Conservation (phyloP, 2,113 vertebrate species). For the Chaetops frenatus region DNA sequence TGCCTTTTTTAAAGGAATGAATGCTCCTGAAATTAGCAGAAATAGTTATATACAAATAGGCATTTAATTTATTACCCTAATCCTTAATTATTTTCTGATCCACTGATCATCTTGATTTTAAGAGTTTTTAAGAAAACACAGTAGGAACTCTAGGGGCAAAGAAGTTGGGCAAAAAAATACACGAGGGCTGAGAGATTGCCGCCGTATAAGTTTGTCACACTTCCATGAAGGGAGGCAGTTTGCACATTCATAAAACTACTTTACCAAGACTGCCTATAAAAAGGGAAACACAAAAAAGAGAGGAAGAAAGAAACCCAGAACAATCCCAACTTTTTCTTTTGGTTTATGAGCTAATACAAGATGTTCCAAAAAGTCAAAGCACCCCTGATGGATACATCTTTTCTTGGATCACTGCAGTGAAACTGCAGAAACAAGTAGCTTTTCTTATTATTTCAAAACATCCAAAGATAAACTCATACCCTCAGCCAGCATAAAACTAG, state of each 20-base stretch:
- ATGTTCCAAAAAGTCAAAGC: neutral
- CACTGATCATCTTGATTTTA: neutral
- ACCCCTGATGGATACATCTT: neutral
- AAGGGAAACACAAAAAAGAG: neutral
- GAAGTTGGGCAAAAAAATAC: neutral
- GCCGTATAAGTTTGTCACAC: neutral
- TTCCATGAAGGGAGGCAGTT: neutral
- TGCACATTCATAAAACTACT: neutral
- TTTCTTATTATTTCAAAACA: neutral
- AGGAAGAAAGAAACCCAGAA: rapidly evolving
- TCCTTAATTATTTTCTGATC: neutral
- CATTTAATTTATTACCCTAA: neutral
- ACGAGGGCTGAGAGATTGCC: neutral
- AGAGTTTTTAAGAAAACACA: neutral
- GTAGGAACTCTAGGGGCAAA: neutral
- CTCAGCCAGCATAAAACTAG: neutral
- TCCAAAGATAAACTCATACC: neutral
- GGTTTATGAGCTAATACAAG: neutral
- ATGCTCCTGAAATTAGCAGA: neutral
- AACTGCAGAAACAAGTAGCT: neutral
- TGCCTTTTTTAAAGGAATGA: neutral
- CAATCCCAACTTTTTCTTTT: neutral
- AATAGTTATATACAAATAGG: neutral
- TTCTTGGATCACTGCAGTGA: neutral
- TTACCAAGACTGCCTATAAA: neutral